Evolutionary conservation across 2,888 invertebrate genomes (phyloP).

Genomic region (Aplocera efformata): DNA sequence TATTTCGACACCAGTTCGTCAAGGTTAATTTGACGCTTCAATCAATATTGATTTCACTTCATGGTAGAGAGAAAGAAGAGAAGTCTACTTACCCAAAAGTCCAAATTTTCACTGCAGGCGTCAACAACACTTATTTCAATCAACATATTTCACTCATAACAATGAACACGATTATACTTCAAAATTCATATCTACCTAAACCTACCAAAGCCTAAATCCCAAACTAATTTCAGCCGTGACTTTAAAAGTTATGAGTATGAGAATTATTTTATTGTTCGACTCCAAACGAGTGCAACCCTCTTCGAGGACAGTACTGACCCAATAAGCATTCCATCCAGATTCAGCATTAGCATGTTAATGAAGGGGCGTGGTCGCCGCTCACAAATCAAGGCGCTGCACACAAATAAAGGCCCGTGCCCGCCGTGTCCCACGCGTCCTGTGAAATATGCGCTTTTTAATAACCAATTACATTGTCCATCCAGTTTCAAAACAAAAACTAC

Average conservation of each 20-base stretch:
- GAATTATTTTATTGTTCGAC: no score
- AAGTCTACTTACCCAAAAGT: constrained; percentile 18
- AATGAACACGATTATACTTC: no score
- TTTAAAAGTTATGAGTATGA: no score
- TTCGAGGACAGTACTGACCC: constrained; percentile 35
- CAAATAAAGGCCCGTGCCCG: constrained; percentile 50
- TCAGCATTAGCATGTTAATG: constrained; percentile 76
- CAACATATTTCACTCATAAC: no score
- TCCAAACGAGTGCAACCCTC: constrained; percentile 16
- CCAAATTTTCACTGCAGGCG: no score
- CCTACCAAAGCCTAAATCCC: no score
- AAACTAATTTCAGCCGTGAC: no score
- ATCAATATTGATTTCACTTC: constrained; percentile 29
- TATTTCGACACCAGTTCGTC: constrained; percentile 25
- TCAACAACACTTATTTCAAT: no score
- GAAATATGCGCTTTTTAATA: constrained; percentile 74
- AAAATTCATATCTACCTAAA: no score
- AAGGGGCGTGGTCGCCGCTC: constrained; percentile 61
- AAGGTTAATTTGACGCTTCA: constrained; percentile 29
- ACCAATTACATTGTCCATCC: constrained; percentile 67
- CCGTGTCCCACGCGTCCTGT: constrained; percentile 54
- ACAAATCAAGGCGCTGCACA: constrained; percentile 51
- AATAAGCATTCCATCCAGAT: constrained; percentile 45
- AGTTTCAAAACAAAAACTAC: constrained; percentile 14
- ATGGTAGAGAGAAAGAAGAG: constrained; percentile 20